A percentile compares a stretch with the other conserved stretches of the same genome.
phyloP scores from a whole-genome alignment of 1,140 invertebrate species.

The Drosophila murphyi region DNA sequence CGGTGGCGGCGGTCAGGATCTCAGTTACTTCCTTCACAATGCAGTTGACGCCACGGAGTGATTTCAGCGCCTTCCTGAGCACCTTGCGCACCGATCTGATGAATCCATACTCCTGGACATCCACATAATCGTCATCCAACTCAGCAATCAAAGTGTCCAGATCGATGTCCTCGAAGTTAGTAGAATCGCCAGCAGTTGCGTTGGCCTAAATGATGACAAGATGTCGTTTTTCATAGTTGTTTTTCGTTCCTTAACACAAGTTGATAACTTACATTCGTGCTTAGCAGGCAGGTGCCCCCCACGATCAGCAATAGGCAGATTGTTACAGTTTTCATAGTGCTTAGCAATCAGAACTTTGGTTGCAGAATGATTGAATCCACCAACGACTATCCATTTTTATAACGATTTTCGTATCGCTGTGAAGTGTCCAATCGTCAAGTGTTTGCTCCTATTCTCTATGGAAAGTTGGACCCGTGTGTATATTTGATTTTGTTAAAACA shows the following conservation, averaged over 20 bases:
- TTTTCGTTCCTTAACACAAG: not conserved
- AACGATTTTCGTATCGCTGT: conserved; percentile 33
- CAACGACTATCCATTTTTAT: conserved; percentile 40
- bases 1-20: conserved; percentile 33
- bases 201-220: conserved; percentile 32
- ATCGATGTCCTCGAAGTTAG: conserved; percentile 10
- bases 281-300: conserved; percentile 55
- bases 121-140: conserved; percentile 51
- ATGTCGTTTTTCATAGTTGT: not conserved
- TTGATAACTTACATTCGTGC: conserved; percentile 46
- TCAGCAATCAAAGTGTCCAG: conserved; percentile 1
- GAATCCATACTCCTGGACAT: conserved; percentile 36
- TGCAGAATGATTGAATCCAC: conserved; percentile 29
- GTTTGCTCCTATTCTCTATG: conserved; percentile 30
- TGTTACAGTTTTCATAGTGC: conserved; percentile 58
- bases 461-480: not conserved
- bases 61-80: conserved; percentile 28
- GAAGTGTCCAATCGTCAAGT: conserved; percentile 29
- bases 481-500: conserved; percentile 1
- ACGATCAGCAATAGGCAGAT: conserved; percentile 53
- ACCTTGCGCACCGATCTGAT: conserved; percentile 9
- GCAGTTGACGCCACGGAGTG: conserved; percentile 59
- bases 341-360: conserved; percentile 13
- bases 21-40: conserved; percentile 44
- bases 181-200: not conserved